Evolutionary conservation across 1,140 invertebrate species (phyloP).

Genomic region (Fopius arisanus): DNA sequence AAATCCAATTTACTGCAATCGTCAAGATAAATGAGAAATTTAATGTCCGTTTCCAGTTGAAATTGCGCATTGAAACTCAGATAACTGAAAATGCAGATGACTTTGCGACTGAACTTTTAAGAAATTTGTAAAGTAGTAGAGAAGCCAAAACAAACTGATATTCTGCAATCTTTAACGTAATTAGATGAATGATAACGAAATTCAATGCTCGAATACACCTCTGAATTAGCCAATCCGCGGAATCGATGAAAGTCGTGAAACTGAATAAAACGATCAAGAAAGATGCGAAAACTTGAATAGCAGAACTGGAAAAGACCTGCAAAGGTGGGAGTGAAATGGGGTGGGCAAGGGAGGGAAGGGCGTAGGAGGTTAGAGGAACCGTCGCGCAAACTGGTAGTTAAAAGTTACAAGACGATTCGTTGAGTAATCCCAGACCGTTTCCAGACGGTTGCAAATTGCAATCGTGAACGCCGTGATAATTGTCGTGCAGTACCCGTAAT

Average conservation of each 20-base stretch:
- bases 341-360: not conserved
- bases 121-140: no score
- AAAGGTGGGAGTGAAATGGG: not conserved
- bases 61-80: no score
- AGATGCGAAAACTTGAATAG: conserved; percentile 18
- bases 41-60: no score
- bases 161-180: no score
- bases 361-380: conserved; percentile 14
- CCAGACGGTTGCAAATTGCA: conserved; percentile 62
- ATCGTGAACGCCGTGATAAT: conserved; percentile 64
- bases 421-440: conserved; percentile 64
- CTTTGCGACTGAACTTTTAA: no score
- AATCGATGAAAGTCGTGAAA: not conserved
- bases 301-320: conserved; percentile 19
- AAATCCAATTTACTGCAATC: no score
- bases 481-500: conserved; percentile 60
- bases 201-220: not conserved
- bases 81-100: no score
- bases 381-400: conserved; percentile 53
- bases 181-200: no score
- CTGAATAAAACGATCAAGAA: not conserved
- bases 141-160: no score
- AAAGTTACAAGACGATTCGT: conserved; percentile 64
- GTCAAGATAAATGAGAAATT: no score
- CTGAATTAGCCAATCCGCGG: not conserved